A percentile compares a stretch with the other conserved stretches of the same genome.
Conservation (phyloP, 2,797 vertebrate genomes). For the Poecilia wingei region DNA sequence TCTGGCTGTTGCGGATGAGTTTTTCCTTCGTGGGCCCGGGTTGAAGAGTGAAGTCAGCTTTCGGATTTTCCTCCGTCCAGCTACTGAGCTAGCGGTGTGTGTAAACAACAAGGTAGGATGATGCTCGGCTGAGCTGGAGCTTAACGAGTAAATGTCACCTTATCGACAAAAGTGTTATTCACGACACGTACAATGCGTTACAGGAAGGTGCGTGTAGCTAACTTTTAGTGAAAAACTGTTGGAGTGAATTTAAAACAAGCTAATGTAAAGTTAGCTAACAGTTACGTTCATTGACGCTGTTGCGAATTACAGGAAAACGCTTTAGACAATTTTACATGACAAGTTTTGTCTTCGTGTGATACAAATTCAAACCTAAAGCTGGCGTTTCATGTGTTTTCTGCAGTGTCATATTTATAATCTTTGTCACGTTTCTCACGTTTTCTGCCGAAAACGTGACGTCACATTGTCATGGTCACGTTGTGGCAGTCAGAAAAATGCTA, state of each 20-base stretch:
- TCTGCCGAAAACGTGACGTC: background rate
- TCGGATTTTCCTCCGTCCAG: constrained; percentile 58
- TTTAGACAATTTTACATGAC: background rate
- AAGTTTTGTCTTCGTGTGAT: background rate
- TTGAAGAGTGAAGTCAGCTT: constrained; percentile 54
- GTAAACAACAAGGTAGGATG: constrained; percentile 73
- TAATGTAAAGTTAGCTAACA: background rate
- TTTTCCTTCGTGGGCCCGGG: constrained; percentile 68
- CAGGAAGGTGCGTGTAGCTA: background rate
- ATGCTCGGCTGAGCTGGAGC: background rate
- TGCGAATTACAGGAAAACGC: background rate
- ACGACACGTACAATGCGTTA: background rate
- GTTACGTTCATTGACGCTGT: background rate
- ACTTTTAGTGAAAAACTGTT: background rate
- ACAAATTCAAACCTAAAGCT: background rate
- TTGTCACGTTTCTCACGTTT: constrained; percentile 5
- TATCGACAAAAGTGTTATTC: background rate
- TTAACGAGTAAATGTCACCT: background rate
- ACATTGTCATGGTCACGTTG: background rate
- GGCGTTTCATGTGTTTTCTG: background rate
- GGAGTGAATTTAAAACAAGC: background rate
- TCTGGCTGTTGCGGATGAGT: constrained; percentile 53
- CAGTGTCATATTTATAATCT: background rate
- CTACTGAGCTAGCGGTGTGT: constrained; percentile 57
- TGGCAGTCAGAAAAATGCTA: background rate